Evolutionary conservation across 2,888 invertebrate species (phyloP), one percentile per base, ranked within the genome.

Genomic region (Brachylomia viminalis): DNA sequence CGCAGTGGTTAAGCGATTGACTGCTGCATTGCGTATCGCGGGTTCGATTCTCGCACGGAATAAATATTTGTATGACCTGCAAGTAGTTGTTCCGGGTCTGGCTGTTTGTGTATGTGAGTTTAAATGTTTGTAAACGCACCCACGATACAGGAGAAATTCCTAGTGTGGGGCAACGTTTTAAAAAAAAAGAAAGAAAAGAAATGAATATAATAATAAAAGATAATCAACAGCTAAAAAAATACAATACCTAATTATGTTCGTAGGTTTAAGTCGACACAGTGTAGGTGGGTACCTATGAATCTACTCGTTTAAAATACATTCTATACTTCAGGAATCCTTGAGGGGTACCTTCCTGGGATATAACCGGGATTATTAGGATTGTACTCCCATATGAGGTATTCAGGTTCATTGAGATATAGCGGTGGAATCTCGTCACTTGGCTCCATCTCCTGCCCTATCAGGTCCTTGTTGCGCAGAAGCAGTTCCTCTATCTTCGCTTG

Each of bases 301-400:
- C 0, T 27, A 15, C 17, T 64, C 42, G 0, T 56, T 42, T 42
- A 4, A n/a, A 72, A 66, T 52, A 56, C n/a, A 8, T n/a, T 61
- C 86, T 92, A 96, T 64, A 95, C 93, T 92, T 96, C 95, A 10
- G 95, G 93, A 0, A 95, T 86, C 58, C 96, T 90, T 27, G 85
- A 86, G 0, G 96, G 96, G 75, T 96, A 97, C 65, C 94, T 91
- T 4, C 96, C 96, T 20, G 95, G 95, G 42, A 93, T 93, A 72
- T 94, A 91, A 59, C 95, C 91, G 0, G 96, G 96, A 74, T 97
- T 97, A 73, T 96, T 95, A 0, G 96, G 96, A 79, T 96, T 96
- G 83, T 95, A 97, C 84, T 97, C 95, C 96, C 96, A 97, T 62
- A 97, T 94, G 6, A 97, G 92, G 77, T 97, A 97, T 75, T 97